These are phyloP conservation scores for Tolmerus cingulatus DNA, from an alignment of 2,888 invertebrate species.

Conservation along the genomic window DNA sequence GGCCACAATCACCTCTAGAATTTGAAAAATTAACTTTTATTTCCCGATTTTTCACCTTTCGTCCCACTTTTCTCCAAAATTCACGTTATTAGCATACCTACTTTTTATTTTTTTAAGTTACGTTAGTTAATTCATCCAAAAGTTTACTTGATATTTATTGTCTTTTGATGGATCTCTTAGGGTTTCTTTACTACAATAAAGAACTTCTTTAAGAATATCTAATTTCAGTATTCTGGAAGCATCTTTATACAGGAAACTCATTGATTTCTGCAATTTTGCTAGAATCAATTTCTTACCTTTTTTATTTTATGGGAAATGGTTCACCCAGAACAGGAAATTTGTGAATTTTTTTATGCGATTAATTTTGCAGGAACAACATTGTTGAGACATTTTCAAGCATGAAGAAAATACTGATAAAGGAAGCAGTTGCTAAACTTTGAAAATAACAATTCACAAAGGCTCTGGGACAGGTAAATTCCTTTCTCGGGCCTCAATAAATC, in stretches of 20 bases:
- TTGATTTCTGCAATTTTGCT: not conserved
- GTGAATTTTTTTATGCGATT: not conserved
- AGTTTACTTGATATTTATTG: too few relatives aligned
- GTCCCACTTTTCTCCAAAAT: too few relatives aligned
- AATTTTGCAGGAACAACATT: not conserved
- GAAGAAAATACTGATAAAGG: not conserved
- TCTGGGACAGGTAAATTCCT: not conserved
- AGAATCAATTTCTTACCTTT: not conserved
- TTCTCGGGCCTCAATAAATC: not conserved
- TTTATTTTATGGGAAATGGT: not conserved
- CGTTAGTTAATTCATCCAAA: too few relatives aligned
- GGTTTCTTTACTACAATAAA: too few relatives aligned
- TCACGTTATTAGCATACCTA: too few relatives aligned
- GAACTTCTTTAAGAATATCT: too few relatives aligned
- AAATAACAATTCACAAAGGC: not conserved
- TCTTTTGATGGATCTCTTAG: too few relatives aligned
- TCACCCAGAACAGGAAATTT: not conserved
- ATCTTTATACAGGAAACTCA: not conserved
- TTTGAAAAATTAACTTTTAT: too few relatives aligned
- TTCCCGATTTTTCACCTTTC: too few relatives aligned
- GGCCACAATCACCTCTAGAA: too few relatives aligned
- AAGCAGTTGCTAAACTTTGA: not conserved
- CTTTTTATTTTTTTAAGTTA: too few relatives aligned
- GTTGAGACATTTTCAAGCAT: not conserved
- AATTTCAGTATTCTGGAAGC: too few relatives aligned